Evolutionary conservation across 2,888 invertebrate genomes (phyloP).

Genomic region (Apodemia zela): DNA sequence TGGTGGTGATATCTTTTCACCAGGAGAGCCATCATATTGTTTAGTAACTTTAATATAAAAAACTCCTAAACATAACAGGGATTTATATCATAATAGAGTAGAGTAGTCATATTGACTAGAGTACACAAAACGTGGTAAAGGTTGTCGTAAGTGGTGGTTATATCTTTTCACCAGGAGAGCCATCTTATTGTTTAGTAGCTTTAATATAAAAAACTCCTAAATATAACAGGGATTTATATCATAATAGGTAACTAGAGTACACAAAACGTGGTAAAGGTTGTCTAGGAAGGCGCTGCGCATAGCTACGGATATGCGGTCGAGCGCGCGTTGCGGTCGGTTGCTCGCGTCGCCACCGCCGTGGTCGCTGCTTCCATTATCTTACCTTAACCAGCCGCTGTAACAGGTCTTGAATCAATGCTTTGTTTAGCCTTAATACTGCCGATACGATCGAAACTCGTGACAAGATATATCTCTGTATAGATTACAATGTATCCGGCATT

Average conservation of each 20-base stretch:
- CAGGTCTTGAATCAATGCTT: constrained; percentile 8
- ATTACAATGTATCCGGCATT: constrained; percentile 9
- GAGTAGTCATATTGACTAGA: too few relatives aligned
- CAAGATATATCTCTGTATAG: not conserved
- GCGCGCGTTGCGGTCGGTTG: constrained; percentile 64
- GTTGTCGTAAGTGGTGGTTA: constrained; percentile 38
- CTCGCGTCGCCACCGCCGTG: constrained; percentile 39
- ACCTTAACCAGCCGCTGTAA: constrained; percentile 17
- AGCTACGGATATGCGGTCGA: constrained; percentile 73
- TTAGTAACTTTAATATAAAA: too few relatives aligned
- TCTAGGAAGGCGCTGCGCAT: constrained; percentile 61
- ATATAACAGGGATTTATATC: too few relatives aligned
- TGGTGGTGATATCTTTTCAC: too few relatives aligned
- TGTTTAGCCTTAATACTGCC: not conserved
- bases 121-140: constrained; percentile 27
- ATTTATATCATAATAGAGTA: too few relatives aligned
- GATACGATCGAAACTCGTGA: constrained; percentile 8
- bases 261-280: constrained; percentile 33
- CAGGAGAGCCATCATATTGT: too few relatives aligned
- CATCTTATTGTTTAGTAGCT: too few relatives aligned
- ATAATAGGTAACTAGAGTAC: not conserved
- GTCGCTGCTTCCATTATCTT: constrained; percentile 33
- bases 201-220: too few relatives aligned
- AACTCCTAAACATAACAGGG: too few relatives aligned
- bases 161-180: too few relatives aligned